Conservation (phyloP, 2,888 invertebrate species). For the Melanargia galathea region DNA sequence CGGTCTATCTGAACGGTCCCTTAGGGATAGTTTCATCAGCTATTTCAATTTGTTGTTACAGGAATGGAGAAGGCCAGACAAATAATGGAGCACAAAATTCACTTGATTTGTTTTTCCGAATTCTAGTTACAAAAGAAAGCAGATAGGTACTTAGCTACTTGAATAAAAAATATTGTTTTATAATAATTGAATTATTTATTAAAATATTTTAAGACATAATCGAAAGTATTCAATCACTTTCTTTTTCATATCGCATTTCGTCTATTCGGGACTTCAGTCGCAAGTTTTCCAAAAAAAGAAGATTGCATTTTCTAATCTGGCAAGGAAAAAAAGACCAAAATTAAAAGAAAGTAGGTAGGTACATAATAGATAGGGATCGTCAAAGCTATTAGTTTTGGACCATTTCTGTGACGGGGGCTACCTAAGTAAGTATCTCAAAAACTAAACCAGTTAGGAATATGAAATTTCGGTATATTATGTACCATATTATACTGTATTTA, state of each 20-base stretch:
- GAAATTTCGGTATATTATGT: too few relatives aligned
- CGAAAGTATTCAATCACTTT: too few relatives aligned
- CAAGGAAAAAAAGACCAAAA: not conserved
- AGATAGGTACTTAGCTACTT: too few relatives aligned
- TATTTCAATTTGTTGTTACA: conserved; percentile 40
- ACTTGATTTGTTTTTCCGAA: not conserved
- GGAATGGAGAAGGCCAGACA: conserved; percentile 49
- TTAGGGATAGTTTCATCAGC: too few relatives aligned
- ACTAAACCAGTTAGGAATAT: too few relatives aligned
- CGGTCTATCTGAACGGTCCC: too few relatives aligned
- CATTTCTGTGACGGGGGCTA: too few relatives aligned
- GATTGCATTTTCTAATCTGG: conserved; percentile 69
- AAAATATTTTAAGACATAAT: too few relatives aligned
- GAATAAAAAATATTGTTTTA: not conserved
- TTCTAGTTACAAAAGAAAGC: not conserved
- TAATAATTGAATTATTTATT: conserved; percentile 12
- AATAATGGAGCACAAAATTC: conserved; percentile 12
- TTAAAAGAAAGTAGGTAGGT: not conserved
- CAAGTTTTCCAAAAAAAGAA: conserved; percentile 65
- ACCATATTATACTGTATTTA: too few relatives aligned
- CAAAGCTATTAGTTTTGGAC: too few relatives aligned
- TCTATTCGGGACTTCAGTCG: conserved; percentile 60
- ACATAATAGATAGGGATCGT: too few relatives aligned
- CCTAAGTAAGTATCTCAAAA: too few relatives aligned
- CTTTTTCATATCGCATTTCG: conserved; percentile 31